A percentile compares a stretch with the other conserved stretches of the same genome.
Conservation (phyloP, 2,888 invertebrate genomes). For the Artemia sinica region DNA sequence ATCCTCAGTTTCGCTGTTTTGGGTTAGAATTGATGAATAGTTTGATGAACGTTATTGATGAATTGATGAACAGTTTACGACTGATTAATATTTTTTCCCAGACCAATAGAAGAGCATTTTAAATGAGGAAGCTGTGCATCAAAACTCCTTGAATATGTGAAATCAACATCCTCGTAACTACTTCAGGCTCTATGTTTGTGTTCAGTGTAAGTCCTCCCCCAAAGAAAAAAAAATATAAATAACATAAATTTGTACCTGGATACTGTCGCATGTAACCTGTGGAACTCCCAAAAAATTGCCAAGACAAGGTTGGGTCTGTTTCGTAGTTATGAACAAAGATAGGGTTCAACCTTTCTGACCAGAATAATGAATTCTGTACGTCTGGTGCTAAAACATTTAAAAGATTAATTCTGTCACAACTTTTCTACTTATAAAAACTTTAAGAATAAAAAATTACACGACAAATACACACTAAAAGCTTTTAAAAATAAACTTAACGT, state of each 20-base stretch:
- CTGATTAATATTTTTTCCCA: too few relatives aligned
- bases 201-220: conserved; percentile 14
- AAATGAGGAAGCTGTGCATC: conserved; percentile 27
- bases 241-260: conserved; percentile 47
- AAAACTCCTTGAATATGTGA: background rate
- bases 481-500: too few relatives aligned
- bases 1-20: too few relatives aligned
- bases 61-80: too few relatives aligned
- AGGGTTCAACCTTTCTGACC: conserved; percentile 71
- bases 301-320: conserved; percentile 71
- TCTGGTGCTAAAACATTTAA: conserved; percentile 42
- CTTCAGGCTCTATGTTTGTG: background rate
- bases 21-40: too few relatives aligned
- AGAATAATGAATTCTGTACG: conserved; percentile 74
- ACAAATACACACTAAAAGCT: too few relatives aligned
- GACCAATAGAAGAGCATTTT: too few relatives aligned
- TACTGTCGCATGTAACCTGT: conserved; percentile 81
- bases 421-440: too few relatives aligned
- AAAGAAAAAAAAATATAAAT: conserved; percentile 17
- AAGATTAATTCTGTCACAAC: background rate
- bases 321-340: conserved; percentile 68
- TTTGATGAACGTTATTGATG: too few relatives aligned
- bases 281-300: conserved; percentile 95
- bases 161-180: background rate
- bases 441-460: too few relatives aligned